Evolutionary conservation across 2,113 vertebrate genomes (phyloP).

Genomic region (Myotis brandtii): DNA sequence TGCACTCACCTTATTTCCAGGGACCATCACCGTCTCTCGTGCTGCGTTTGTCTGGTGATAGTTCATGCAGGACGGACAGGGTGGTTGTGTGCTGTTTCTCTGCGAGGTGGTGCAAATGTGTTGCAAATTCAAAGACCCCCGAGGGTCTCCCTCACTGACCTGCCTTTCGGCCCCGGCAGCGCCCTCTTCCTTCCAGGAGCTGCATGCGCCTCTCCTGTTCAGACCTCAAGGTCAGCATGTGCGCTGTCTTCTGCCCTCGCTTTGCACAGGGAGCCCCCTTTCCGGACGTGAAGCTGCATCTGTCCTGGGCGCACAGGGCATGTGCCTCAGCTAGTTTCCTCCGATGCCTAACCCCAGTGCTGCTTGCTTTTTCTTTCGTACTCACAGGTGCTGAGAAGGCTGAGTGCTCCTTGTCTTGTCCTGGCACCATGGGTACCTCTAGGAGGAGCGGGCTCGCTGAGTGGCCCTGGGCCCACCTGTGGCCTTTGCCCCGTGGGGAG

Average conservation of each 20-base stretch:
- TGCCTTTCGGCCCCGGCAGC: fast-evolving
- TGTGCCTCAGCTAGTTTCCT: not conserved
- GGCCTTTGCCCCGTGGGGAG: not conserved
- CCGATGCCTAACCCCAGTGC: fast-evolving
- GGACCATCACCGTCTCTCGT: not conserved
- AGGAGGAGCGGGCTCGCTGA: fast-evolving
- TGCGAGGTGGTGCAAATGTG: not conserved
- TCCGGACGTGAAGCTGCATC: not conserved
- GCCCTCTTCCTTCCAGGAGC: not conserved
- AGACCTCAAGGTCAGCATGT: not conserved
- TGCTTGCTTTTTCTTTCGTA: not conserved
- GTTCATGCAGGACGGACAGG: not conserved
- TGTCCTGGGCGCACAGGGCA: fast-evolving
- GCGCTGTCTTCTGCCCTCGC: not conserved
- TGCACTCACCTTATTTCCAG: not conserved
- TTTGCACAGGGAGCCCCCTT: not conserved
- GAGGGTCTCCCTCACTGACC: not conserved
- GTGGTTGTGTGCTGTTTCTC: not conserved
- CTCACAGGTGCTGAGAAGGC: not conserved
- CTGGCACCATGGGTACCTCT: not conserved
- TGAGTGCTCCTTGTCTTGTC: not conserved
- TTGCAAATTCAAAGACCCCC: not conserved
- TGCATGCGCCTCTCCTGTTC: not conserved
- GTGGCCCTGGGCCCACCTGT: fast-evolving
- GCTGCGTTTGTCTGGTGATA: not conserved